A percentile compares a stretch with the other conserved stretches of the same genome.
These are phyloP conservation scores for Erebia palarica DNA, from an alignment of 2,888 invertebrate genomes.

Conservation along the genomic window DNA sequence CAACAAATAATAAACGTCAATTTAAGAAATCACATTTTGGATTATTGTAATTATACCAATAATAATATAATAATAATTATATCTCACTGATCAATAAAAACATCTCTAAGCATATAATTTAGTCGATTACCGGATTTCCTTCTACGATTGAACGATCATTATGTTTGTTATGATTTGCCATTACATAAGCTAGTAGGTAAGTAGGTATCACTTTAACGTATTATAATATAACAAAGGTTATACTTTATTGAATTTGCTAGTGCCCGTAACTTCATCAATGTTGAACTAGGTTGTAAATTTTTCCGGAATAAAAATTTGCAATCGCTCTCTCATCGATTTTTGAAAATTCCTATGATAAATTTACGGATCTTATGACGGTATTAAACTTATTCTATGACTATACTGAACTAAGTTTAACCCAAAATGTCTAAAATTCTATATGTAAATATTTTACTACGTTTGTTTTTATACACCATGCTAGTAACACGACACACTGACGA, in stretches of 20 bases:
- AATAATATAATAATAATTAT: neutral
- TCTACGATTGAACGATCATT: neutral
- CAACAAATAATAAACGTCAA: neutral
- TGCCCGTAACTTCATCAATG: neutral
- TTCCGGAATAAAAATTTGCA: too few species aligned
- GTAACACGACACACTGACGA: neutral
- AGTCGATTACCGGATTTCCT: conserved; percentile 10
- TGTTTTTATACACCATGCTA: neutral
- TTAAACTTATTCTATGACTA: too few species aligned
- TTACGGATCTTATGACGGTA: too few species aligned
- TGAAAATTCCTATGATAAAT: too few species aligned
- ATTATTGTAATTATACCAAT: neutral
- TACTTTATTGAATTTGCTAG: neutral
- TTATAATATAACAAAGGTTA: neutral
- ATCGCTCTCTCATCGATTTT: too few species aligned
- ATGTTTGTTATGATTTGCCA: neutral
- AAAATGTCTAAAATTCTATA: neutral
- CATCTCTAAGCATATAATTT: neutral
- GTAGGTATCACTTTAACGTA: neutral
- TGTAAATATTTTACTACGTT: conserved; percentile 1
- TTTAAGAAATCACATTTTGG: neutral
- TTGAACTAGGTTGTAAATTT: too few species aligned
- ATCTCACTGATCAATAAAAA: neutral
- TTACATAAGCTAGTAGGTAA: neutral
- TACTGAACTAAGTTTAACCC: neutral